phyloP scores from a whole-genome alignment of 2,888 invertebrate genomes.

The Zygothrica quintamaculata region DNA sequence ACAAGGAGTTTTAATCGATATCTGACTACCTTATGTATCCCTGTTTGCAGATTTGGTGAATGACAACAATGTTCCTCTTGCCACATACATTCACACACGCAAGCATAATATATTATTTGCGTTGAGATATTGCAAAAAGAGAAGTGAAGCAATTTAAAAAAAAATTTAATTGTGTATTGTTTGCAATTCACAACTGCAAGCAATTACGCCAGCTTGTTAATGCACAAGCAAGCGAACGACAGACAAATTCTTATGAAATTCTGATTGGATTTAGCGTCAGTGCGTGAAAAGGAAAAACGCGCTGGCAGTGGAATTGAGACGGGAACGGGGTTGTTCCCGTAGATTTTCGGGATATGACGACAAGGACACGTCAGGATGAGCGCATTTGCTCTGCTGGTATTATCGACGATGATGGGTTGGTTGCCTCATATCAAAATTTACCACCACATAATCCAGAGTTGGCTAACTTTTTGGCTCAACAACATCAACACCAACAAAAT shows the following conservation, averaged over 20 bases:
- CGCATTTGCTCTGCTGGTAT: slow-evolving; percentile 51
- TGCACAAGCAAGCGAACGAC: slow-evolving; percentile 13
- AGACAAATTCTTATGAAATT: slow-evolving; percentile 54
- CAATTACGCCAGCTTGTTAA: slow-evolving; percentile 14
- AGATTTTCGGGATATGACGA: slow-evolving; percentile 58
- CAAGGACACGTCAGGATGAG: slow-evolving; percentile 71
- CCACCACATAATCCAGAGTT: slow-evolving; percentile 58
- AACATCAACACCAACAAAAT: slow-evolving; percentile 50
- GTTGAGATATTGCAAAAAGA: slow-evolving; percentile 60
- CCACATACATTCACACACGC: slow-evolving; percentile 69
- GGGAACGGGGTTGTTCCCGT: slow-evolving; percentile 27
- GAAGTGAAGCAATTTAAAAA: slow-evolving; percentile 47
- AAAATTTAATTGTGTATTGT: slow-evolving; percentile 26
- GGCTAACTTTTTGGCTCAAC: slow-evolving; percentile 62
- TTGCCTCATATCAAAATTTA: slow-evolving; percentile 48
- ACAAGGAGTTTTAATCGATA: slow-evolving; percentile 35
- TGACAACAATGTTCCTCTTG: slow-evolving; percentile 52
- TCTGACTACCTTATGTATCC: slow-evolving; percentile 21
- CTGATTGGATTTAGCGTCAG: slow-evolving; percentile 52
- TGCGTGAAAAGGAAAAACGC: slow-evolving; percentile 44
- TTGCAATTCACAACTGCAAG: slow-evolving; percentile 20
- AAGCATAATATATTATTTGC: slow-evolving; percentile 61
- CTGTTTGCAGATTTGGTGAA: slow-evolving; percentile 33
- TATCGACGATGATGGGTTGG: slow-evolving; percentile 43
- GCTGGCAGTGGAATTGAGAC: slow-evolving; percentile 42